Evolutionary conservation across 2,888 invertebrate species (phyloP).

Genomic region (Callimorpha dominula): DNA sequence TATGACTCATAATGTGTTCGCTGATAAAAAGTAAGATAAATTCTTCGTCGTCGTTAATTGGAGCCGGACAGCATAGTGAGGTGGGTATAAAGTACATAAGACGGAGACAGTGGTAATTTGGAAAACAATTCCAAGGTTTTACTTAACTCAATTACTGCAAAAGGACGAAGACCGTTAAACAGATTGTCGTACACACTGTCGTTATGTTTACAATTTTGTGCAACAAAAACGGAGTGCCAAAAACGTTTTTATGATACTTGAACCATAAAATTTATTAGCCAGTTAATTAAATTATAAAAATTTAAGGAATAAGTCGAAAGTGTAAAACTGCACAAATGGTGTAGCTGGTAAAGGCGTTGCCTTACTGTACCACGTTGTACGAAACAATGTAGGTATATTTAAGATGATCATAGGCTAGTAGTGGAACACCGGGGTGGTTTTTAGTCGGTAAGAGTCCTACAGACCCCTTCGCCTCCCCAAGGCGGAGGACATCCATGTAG

Average conservation of each 20-base stretch:
- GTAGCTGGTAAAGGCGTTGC: neutral
- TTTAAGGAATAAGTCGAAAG: neutral
- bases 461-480: no score
- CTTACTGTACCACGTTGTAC: neutral
- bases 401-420: no score
- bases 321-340: neutral
- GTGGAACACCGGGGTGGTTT: no score
- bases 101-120: slow-evolving; percentile 57
- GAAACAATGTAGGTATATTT: neutral
- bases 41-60: slow-evolving; percentile 31
- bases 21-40: slow-evolving; percentile 36
- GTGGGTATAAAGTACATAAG: slow-evolving; percentile 58
- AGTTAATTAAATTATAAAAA: neutral
- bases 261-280: neutral
- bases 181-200: slow-evolving; percentile 29
- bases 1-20: slow-evolving; percentile 37
- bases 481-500: no score
- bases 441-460: no score
- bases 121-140: slow-evolving; percentile 53
- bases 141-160: slow-evolving; percentile 59
- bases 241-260: slow-evolving; percentile 1
- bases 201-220: slow-evolving; percentile 8
- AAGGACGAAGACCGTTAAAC: slow-evolving; percentile 31
- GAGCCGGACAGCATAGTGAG: slow-evolving; percentile 12
- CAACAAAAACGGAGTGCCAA: slow-evolving; percentile 20